Evolutionary conservation across 2,888 invertebrate species (phyloP).

Genomic region (Torymus auratus): DNA sequence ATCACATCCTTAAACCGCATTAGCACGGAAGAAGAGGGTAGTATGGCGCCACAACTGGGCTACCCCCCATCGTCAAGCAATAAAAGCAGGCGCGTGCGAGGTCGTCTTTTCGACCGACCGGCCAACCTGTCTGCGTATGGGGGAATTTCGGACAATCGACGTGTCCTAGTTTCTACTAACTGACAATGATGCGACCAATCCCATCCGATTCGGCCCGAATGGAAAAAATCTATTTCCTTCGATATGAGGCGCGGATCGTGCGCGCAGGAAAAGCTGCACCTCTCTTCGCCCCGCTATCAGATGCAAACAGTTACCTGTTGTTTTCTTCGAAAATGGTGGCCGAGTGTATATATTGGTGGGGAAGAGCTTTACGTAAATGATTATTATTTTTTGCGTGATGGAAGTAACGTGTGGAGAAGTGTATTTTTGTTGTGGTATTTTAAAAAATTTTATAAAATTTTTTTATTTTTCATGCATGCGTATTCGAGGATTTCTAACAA

Average conservation of each 20-base stretch:
- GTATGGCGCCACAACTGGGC: not conserved
- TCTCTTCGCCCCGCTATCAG: conserved; percentile 7
- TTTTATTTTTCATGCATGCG: too few relatives aligned
- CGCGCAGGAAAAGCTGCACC: conserved; percentile 31
- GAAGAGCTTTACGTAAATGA: too few relatives aligned
- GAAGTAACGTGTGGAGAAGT: too few relatives aligned
- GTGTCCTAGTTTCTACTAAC: conserved; percentile 57
- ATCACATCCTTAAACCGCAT: too few relatives aligned
- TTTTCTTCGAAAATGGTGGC: conserved; percentile 1
- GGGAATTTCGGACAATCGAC: conserved; percentile 49
- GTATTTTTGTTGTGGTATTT: too few relatives aligned
- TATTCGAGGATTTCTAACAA: too few relatives aligned
- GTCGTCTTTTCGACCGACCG: not conserved
- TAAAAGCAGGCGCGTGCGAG: not conserved
- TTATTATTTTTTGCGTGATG: too few relatives aligned
- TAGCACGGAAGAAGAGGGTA: too few relatives aligned
- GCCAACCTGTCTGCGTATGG: conserved; percentile 28
- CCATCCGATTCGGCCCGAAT: conserved; percentile 38
- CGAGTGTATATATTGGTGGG: too few relatives aligned
- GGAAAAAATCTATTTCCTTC: conserved; percentile 40
- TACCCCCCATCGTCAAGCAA: conserved; percentile 12
- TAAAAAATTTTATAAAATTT: too few relatives aligned
- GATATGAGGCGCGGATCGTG: conserved; percentile 18
- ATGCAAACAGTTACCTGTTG: conserved; percentile 20
- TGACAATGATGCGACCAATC: conserved; percentile 55